phyloP scores from a whole-genome alignment of 2,797 vertebrate species.

The Syngnathus rostellatus region DNA sequence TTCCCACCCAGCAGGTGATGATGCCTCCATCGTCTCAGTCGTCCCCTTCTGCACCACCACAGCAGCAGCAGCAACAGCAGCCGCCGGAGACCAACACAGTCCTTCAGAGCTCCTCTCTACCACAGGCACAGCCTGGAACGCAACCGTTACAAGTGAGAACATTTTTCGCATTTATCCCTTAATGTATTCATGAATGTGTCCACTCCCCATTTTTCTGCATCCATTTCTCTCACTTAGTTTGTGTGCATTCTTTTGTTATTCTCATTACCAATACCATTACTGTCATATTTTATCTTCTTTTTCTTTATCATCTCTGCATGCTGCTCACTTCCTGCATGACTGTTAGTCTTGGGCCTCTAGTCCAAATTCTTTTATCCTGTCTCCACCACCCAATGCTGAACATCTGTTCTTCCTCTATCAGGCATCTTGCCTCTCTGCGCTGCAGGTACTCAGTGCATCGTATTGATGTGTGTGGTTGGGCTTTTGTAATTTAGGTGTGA shows the following conservation, averaged over 20 bases:
- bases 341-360: constrained; percentile 70
- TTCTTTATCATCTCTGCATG: constrained; percentile 51
- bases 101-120: constrained; percentile 36
- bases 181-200: not conserved
- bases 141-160: constrained; percentile 76
- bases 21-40: constrained; percentile 52
- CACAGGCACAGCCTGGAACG: constrained; percentile 61
- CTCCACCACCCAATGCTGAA: constrained; percentile 73
- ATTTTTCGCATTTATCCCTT: not conserved
- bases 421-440: constrained; percentile 58
- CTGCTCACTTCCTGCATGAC: constrained; percentile 59
- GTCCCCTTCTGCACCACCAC: constrained; percentile 35
- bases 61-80: constrained; percentile 40
- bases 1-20: constrained; percentile 46
- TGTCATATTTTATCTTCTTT: constrained; percentile 13
- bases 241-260: constrained; percentile 4
- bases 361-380: constrained; percentile 68
- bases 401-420: constrained; percentile 78
- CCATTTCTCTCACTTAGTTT: constrained; percentile 13
- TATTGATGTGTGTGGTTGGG: constrained; percentile 13
- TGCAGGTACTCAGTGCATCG: constrained; percentile 62
- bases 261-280: constrained; percentile 16
- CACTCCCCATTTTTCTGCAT: constrained; percentile 5
- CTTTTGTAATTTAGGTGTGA: constrained; percentile 18
- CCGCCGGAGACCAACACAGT: constrained; percentile 44